A percentile compares a stretch with the other conserved stretches of the same genome.
These are phyloP conservation scores for Matsumyia berberina DNA, from an alignment of 2,888 invertebrate genomes.

Conservation along the genomic window DNA sequence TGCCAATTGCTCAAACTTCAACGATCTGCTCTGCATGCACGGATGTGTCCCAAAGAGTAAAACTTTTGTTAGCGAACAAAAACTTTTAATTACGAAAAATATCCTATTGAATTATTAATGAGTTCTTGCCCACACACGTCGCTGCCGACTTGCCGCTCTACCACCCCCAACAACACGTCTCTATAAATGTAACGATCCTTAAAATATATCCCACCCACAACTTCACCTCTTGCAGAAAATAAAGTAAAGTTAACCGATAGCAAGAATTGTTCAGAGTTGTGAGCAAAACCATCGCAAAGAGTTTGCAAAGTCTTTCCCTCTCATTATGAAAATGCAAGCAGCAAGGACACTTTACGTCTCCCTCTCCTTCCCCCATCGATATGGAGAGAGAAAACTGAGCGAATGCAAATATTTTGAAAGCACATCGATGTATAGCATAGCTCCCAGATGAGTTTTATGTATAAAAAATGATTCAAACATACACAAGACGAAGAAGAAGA, in stretches of 20 bases:
- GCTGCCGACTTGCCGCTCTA: not conserved
- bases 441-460: slow-evolving; percentile 44
- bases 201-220: not conserved
- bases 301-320: slow-evolving; percentile 62
- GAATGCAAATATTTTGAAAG: slow-evolving; percentile 39
- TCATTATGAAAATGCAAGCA: slow-evolving; percentile 67
- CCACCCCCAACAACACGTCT: not conserved
- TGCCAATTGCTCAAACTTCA: slow-evolving; percentile 36
- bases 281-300: slow-evolving; percentile 32
- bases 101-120: slow-evolving; percentile 68
- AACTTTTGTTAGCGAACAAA: slow-evolving; percentile 45
- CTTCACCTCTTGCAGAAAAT: not conserved
- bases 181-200: slow-evolving; percentile 34
- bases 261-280: slow-evolving; percentile 6
- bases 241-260: slow-evolving; percentile 25
- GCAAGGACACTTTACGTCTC: slow-evolving; percentile 45
- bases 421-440: slow-evolving; percentile 41
- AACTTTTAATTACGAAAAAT: slow-evolving; percentile 75
- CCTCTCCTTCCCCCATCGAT: not conserved
- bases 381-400: not conserved
- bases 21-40: not conserved
- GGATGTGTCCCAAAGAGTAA: slow-evolving; percentile 15
- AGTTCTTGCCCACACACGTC: slow-evolving; percentile 30
- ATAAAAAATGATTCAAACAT: slow-evolving; percentile 42
- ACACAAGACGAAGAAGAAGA: slow-evolving; percentile 3